Conservation (phyloP, 1,140 invertebrate genomes). For the Brachionus koreanus region DNA sequence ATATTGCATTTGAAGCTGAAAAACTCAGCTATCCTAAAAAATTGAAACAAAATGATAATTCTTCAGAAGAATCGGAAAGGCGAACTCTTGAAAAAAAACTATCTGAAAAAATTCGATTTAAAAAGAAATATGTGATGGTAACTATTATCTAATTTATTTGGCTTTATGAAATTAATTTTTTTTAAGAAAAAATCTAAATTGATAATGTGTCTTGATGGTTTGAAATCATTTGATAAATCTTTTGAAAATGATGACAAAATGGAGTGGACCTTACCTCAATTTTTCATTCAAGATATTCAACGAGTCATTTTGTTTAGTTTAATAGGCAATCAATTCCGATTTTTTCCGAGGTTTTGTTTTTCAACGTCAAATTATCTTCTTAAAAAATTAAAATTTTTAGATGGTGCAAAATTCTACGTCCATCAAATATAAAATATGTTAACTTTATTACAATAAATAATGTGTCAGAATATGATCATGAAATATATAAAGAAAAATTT, state of each 20-base stretch:
- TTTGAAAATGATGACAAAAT: conserved; percentile 21
- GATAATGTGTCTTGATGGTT: neutral
- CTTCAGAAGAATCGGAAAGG: neutral
- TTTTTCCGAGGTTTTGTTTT: conserved; percentile 5
- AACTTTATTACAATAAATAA: conserved; percentile 36
- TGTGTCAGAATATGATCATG: conserved; percentile 12
- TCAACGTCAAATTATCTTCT: neutral
- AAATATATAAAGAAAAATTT: neutral
- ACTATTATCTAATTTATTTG: neutral
- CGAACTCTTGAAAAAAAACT: conserved; percentile 13
- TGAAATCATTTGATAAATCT: conserved; percentile 32
- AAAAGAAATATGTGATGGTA: conserved; percentile 24
- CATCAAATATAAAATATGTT: neutral
- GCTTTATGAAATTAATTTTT: neutral
- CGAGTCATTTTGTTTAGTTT: conserved; percentile 22
- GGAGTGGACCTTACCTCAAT: conserved; percentile 11
- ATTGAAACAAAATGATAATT: neutral
- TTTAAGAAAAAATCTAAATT: conserved; percentile 23
- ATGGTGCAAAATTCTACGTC: conserved; percentile 42
- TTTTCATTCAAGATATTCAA: conserved; percentile 44
- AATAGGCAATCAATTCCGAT: conserved; percentile 20
- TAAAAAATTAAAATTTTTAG: neutral
- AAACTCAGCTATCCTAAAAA: neutral
- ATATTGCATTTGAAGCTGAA: neutral
- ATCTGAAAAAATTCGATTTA: neutral